Conservation (phyloP, 2,113 vertebrate genomes). For the Typhlomys cinereus region DNA sequence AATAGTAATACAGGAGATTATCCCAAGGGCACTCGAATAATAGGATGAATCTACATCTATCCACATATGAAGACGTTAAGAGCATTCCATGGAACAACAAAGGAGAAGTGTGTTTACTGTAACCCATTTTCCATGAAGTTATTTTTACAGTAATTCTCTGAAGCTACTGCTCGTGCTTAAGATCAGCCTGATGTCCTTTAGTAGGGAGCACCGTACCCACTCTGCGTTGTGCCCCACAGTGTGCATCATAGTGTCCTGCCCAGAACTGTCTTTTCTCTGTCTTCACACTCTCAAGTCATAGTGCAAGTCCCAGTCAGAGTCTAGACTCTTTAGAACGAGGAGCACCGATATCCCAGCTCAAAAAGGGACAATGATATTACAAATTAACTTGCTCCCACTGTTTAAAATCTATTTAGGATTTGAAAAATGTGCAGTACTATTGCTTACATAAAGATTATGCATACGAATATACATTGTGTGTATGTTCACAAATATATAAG, state of each 20-base stretch:
- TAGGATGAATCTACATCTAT: neutral
- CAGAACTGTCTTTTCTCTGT: no score
- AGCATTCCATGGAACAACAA: slow-evolving; percentile 52
- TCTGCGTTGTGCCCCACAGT: neutral
- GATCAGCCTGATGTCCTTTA: neutral
- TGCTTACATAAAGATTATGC: neutral
- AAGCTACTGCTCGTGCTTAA: neutral
- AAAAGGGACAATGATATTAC: neutral
- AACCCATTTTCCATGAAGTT: slow-evolving; percentile 53
- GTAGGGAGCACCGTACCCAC: neutral
- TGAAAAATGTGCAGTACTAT: neutral
- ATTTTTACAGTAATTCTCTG: slow-evolving; percentile 30
- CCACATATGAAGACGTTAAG: neutral
- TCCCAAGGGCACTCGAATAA: slow-evolving; percentile 34
- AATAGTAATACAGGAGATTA: neutral
- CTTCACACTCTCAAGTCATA: no score
- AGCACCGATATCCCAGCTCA: neutral
- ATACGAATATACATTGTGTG: no score
- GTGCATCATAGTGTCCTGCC: no score
- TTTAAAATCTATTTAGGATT: neutral
- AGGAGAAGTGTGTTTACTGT: slow-evolving; percentile 36
- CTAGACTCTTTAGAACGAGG: neutral
- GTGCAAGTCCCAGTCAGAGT: neutral
- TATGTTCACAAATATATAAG: no score
- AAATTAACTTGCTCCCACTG: no score